Evolutionary conservation across 2,888 invertebrate genomes (phyloP).

Genomic region (Agrotis exclamationis): DNA sequence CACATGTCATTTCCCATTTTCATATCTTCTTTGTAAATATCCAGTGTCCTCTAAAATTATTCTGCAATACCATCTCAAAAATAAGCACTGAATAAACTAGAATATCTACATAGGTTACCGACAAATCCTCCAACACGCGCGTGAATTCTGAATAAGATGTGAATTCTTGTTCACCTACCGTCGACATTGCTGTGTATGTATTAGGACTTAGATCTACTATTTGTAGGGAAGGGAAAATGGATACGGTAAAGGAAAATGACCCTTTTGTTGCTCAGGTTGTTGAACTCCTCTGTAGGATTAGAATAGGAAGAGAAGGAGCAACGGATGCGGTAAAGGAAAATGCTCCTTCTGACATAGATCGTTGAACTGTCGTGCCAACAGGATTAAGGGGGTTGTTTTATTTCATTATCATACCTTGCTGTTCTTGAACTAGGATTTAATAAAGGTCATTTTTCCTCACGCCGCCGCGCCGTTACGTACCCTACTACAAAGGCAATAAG

Average conservation of each 20-base stretch:
- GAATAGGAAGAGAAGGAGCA: not conserved
- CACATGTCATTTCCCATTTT: too few relatives aligned
- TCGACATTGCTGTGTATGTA: conserved; percentile 32
- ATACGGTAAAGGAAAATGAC: conserved; percentile 10
- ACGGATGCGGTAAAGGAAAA: conserved; percentile 12
- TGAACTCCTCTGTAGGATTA: conserved; percentile 22
- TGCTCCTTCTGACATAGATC: not conserved
- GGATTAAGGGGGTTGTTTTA: not conserved
- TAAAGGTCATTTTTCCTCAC: not conserved
- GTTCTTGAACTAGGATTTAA: conserved; percentile 23
- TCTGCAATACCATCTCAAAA: conserved; percentile 6
- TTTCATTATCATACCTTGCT: not conserved
- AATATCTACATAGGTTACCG: conserved; percentile 36
- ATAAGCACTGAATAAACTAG: conserved; percentile 40
- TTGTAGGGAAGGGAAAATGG: conserved; percentile 14
- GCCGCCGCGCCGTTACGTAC: not conserved
- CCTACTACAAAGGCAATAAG: not conserved
- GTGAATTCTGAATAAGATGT: conserved; percentile 49
- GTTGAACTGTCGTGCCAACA: conserved; percentile 24
- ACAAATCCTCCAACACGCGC: conserved; percentile 38
- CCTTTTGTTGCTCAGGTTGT: not conserved
- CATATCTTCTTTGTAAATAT: too few relatives aligned
- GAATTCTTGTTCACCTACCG: conserved; percentile 37
- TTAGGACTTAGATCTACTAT: conserved; percentile 2
- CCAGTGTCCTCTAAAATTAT: conserved; percentile 5